Conservation (phyloP, 1,140 invertebrate genomes). For the Agrypnia vestita region DNA sequence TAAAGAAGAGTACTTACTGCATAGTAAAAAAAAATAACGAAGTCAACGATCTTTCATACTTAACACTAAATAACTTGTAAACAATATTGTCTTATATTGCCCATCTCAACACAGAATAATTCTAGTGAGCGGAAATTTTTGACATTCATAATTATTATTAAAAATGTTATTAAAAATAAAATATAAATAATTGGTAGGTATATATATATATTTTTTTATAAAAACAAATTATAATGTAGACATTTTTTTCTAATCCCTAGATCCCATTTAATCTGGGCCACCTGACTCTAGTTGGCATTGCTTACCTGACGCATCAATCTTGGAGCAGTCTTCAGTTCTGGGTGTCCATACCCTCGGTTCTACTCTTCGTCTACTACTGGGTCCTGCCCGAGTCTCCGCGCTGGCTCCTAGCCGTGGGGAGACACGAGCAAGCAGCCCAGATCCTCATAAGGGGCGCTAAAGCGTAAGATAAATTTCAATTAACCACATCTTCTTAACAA, state of each 20-base stretch:
- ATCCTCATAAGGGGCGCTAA: conserved; percentile 67
- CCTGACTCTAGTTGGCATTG: conserved; percentile 65
- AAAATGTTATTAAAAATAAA: no score
- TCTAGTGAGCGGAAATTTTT: no score
- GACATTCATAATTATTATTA: no score
- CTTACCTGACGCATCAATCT: conserved; percentile 66
- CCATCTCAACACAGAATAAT: no score
- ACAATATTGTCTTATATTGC: no score
- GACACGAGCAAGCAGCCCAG: conserved; percentile 69
- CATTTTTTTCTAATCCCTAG: conserved; percentile 62
- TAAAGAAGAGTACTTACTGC: no score
- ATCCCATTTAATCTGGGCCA: conserved; percentile 70
- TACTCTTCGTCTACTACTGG: conserved; percentile 64
- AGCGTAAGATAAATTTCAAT: conserved; percentile 54
- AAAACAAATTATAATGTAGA: no score
- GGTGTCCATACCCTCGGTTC: conserved; percentile 62
- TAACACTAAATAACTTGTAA: no score
- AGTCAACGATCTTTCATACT: no score
- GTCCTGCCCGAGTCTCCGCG: conserved; percentile 72
- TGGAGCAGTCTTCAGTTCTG: conserved; percentile 63
- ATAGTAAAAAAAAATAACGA: no score
- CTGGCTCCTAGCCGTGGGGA: conserved; percentile 71
- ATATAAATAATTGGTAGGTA: no score
- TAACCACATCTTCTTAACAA: not conserved
- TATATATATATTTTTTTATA: no score